Base-by-base conservation (phyloP, 1,140 invertebrate genomes). In the Oppia nitens region DNA sequence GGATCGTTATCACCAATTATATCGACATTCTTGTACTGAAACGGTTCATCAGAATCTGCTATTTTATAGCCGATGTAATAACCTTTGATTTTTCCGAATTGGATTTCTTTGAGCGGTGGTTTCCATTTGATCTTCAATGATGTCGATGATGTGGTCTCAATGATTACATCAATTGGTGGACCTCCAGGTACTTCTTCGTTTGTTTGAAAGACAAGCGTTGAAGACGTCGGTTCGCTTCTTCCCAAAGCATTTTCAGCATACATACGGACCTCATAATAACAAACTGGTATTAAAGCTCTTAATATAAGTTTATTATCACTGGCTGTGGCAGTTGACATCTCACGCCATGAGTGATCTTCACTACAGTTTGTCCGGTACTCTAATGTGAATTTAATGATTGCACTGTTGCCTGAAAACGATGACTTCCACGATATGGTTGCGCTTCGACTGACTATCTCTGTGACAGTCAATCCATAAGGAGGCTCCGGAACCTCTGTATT, bases 181-280 rank as follows among this genome's bases (percentile, higher is more conserved):
- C 65, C 67, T 53, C 64, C 65, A 6, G 66, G 66, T 28, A 61
- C 66, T 64, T 94, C 89, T 75, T 95, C 90, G 27, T 87, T 85
- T 32, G 90, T 93, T 56, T 88, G 89, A 59, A 92, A 89, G 0
- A 85, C 87, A 0, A 95, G 85, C 12, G 24, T 1, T 24, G 14
- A 17, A 12, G 56, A 12, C 4, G 9, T 50, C 2, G 47, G 45
- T 23, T 57, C 56, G 2, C 45, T 48, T 57, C 56, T 45, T 32
- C 56, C 56, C 12, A 57, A 48, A 11, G 26, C 26, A 52, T 57
- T 57, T 23, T 57, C 56, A 1, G 56, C 47, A 29, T 25, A 48
- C 50, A 57, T 20, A n/a, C 48, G 48, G 14, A 28, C 25, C 47
- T 57, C 56, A 26, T 57, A 57, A 24, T 50, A 57, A 21, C 56